Base-by-base conservation (phyloP, 1,140 invertebrate genomes). In the Anthonomus grandis region DNA sequence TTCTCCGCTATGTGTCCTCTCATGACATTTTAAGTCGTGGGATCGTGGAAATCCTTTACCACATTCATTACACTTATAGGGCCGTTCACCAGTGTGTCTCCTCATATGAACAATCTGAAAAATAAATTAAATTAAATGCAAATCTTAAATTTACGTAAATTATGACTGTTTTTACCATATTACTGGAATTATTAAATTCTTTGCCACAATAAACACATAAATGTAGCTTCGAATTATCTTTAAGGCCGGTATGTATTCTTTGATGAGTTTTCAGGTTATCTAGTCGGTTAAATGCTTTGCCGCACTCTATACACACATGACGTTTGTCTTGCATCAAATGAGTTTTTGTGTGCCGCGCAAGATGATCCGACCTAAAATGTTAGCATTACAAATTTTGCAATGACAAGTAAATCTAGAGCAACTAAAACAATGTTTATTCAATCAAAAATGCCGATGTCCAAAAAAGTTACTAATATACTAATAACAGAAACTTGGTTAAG, bases 31-130 rank as follows among this genome's bases (percentile, higher is more conserved):
- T 4, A 82, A 71, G 24, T 85, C 84, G 39, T 79, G 80, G 2
- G 77, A 76, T 44, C 83, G 75, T 31, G 83, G 83, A 64, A 85
- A 86, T 0, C 83, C 83, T 65, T 81, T 83, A 1, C 81, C 81
- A 52, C 84, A 86, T 1, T 79, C 78, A 27, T 77, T 76, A 54
- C 84, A 86, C 1, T 78, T 71, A 57, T 78, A 77, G 18, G 79
- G 81, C 39, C 79, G 80, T 27, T 80, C 77, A 1, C 83, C 82
- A 0, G 76, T 78, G 59, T 86, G 84, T 23, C 83, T 67, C 8
- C 80, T 76, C 68, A 82, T 73, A 41, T 86, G 83, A 4, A 78
- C 70, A 17, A 73, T 71, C 58, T 73, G 51, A 64, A 74, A 59
- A 57, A 53, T n/a, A 23, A 23, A 37, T 24, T 18, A 23, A 4